A percentile compares a stretch with the other conserved stretches of the same genome.
Evolutionary conservation across 1,140 invertebrate species (phyloP).

Genomic region (Ips nitidus): DNA sequence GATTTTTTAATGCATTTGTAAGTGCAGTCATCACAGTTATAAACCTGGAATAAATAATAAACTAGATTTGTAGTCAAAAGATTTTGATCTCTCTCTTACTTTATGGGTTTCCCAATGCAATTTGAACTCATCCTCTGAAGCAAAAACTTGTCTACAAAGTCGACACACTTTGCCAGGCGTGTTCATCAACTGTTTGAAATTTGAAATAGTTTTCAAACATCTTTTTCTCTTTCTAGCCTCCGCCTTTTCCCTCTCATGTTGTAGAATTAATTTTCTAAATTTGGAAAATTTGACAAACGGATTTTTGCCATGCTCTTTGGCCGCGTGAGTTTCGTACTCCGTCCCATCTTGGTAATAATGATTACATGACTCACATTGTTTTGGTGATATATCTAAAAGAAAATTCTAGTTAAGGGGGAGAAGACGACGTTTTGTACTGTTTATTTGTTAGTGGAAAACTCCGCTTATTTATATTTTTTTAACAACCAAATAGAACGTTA

Average conservation of each 20-base stretch:
- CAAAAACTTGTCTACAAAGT: constrained; percentile 9
- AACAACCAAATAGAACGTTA: too few species aligned
- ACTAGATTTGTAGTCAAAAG: constrained; percentile 8
- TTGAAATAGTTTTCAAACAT: not conserved
- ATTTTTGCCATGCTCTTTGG: constrained; percentile 25
- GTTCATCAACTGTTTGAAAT: constrained; percentile 1
- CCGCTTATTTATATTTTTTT: too few species aligned
- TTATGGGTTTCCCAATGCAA: constrained; percentile 15
- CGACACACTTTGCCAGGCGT: constrained; percentile 24
- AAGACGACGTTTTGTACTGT: too few species aligned
- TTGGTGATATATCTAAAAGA: not conserved
- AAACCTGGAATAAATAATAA: constrained; percentile 29
- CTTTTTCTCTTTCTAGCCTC: constrained; percentile 14
- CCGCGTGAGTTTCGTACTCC: constrained; percentile 26
- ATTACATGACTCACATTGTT: constrained; percentile 5
- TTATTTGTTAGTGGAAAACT: too few species aligned
- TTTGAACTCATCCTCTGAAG: constrained; percentile 19
- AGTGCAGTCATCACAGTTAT: constrained; percentile 42
- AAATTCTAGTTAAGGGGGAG: not conserved
- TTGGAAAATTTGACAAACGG: constrained; percentile 14
- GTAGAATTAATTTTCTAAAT: constrained; percentile 20
- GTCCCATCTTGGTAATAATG: constrained; percentile 1
- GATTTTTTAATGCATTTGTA: constrained; percentile 39
- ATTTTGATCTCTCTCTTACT: not conserved
- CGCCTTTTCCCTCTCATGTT: constrained; percentile 3